These are phyloP conservation scores for Potamilus streckersoni DNA, from an alignment of 1,140 invertebrate genomes.

Conservation along the genomic window DNA sequence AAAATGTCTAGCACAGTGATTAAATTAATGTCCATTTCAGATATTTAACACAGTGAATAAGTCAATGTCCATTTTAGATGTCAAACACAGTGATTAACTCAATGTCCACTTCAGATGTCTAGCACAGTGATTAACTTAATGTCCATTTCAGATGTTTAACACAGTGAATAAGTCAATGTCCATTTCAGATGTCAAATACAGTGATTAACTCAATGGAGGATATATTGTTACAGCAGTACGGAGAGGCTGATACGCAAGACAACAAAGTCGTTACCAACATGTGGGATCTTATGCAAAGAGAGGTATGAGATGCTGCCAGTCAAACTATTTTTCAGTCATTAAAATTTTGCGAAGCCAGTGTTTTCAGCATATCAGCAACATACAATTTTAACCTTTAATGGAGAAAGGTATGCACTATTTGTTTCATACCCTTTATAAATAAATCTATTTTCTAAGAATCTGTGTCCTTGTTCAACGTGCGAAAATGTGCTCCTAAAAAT, in stretches of 20 bases:
- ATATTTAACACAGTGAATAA: too few species aligned
- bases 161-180: not conserved
- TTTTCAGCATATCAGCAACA: not conserved
- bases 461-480: not conserved
- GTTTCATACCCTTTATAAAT: not conserved
- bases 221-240: constrained; percentile 38
- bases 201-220: constrained; percentile 36
- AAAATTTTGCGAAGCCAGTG: not conserved
- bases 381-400: not conserved
- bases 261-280: constrained; percentile 42
- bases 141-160: too few species aligned
- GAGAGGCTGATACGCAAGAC: constrained; percentile 32
- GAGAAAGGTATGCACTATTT: not conserved
- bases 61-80: too few species aligned
- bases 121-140: too few species aligned
- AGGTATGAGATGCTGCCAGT: constrained; percentile 15
- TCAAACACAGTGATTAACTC: too few species aligned
- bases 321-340: not conserved
- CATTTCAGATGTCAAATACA: constrained; percentile 34
- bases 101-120: too few species aligned
- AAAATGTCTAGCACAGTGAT: too few species aligned
- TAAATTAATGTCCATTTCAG: too few species aligned
- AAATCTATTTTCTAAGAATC: not conserved
- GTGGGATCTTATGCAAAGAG: constrained; percentile 45
- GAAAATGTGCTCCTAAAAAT: too few species aligned